phyloP scores from a whole-genome alignment of 2,888 invertebrate genomes.

The Lepidocyrtoides sp. region DNA sequence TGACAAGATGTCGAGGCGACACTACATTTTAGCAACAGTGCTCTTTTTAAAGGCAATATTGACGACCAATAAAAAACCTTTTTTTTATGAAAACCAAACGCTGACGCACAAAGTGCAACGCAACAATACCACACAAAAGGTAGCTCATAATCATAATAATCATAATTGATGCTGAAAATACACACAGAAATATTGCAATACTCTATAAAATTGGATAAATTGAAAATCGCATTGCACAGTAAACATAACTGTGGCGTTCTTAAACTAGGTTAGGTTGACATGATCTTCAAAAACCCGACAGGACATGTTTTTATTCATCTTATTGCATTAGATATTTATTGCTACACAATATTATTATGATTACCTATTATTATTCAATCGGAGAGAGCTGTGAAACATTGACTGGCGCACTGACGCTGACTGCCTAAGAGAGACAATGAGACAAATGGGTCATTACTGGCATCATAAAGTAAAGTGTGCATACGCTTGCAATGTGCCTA shows the following conservation, averaged over 20 bases:
- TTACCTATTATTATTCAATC: conserved; percentile 68
- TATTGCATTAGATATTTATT: conserved; percentile 45
- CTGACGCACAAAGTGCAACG: background rate
- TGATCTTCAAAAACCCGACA: conserved; percentile 75
- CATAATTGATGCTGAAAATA: conserved; percentile 51
- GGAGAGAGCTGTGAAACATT: conserved; percentile 60
- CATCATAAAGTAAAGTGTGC: conserved; percentile 24
- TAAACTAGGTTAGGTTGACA: conserved; percentile 74
- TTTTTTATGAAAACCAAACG: background rate
- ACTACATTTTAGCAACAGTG: background rate
- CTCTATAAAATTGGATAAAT: conserved; percentile 49
- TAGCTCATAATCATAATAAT: conserved; percentile 2
- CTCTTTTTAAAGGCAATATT: background rate
- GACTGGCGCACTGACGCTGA: conserved; percentile 16
- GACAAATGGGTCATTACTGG: conserved; percentile 71
- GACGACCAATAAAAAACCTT: background rate
- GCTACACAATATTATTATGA: conserved; percentile 60
- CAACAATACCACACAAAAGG: background rate
- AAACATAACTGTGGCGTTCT: background rate
- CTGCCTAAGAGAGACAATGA: conserved; percentile 56
- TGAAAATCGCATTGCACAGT: conserved; percentile 8
- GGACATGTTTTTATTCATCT: conserved; percentile 57
- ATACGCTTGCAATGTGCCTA: background rate
- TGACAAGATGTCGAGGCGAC: conserved; percentile 60
- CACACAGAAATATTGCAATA: conserved; percentile 50